These are phyloP conservation scores for Nylanderia fulva DNA, from an alignment of 1,140 invertebrate species.

Conservation along the genomic window DNA sequence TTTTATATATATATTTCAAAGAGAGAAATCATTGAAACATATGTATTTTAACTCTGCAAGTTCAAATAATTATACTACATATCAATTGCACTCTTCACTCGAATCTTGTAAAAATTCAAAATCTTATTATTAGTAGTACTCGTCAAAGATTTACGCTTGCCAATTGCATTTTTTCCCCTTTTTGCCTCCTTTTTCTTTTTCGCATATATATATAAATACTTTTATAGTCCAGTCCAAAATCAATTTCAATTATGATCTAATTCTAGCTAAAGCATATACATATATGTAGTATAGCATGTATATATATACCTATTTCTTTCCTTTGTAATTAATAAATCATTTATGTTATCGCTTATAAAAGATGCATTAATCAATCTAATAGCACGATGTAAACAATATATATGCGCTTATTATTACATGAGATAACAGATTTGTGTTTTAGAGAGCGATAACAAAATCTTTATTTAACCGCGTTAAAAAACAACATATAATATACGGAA, in stretches of 20 bases:
- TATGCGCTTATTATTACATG: slow-evolving; percentile 27
- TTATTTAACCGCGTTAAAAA: not conserved
- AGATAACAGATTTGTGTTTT: slow-evolving; percentile 42
- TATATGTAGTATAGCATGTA: too few species aligned
- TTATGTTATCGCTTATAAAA: too few species aligned
- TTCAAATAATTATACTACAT: slow-evolving; percentile 67
- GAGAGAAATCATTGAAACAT: slow-evolving; percentile 72
- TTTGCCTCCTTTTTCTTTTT: not conserved
- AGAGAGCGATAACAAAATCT: slow-evolving; percentile 8
- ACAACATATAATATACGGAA: not conserved
- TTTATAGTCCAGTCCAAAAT: slow-evolving; percentile 39
- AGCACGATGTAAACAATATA: not conserved
- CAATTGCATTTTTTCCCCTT: slow-evolving; percentile 63
- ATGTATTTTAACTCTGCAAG: slow-evolving; percentile 33
- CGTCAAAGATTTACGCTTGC: slow-evolving; percentile 56
- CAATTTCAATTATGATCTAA: slow-evolving; percentile 34
- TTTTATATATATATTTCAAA: slow-evolving; percentile 63
- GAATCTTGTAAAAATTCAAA: slow-evolving; percentile 73
- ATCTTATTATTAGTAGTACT: slow-evolving; percentile 63
- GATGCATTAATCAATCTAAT: not conserved
- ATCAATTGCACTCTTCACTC: slow-evolving; percentile 61
- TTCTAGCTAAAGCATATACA: not conserved
- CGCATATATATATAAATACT: slow-evolving; percentile 48
- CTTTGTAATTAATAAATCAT: not conserved
- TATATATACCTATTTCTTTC: not conserved